These are phyloP conservation scores for Coranthus polyacanthus DNA, from an alignment of 2,797 vertebrate genomes.

Conservation along the genomic window DNA sequence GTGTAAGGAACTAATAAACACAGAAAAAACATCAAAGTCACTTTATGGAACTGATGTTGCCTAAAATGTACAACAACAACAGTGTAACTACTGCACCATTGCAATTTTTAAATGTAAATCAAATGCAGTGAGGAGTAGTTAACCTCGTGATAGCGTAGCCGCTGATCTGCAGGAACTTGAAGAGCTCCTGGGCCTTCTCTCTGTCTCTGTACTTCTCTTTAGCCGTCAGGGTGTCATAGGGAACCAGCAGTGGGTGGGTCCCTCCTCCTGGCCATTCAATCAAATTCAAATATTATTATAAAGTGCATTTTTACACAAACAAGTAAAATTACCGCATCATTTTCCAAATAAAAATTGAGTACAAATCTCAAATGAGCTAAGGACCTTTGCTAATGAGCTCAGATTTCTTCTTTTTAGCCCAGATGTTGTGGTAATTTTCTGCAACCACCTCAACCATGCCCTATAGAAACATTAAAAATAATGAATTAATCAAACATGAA, in stretches of 20 bases:
- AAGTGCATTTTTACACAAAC: slow-evolving; percentile 4
- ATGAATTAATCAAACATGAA: background rate
- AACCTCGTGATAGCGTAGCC: slow-evolving; percentile 93
- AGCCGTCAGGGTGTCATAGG: slow-evolving; percentile 97
- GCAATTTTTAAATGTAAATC: background rate
- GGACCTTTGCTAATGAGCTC: slow-evolving; percentile 92
- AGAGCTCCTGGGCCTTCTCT: slow-evolving; percentile 97
- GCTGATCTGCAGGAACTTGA: slow-evolving; percentile 95
- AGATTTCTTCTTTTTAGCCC: slow-evolving; percentile 98
- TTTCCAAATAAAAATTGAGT: too few relatives aligned
- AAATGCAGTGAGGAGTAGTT: background rate
- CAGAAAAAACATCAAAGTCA: too few relatives aligned
- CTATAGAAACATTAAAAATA: slow-evolving; percentile 70
- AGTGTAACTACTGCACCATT: too few relatives aligned
- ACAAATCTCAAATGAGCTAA: too few relatives aligned
- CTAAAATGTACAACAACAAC: too few relatives aligned
- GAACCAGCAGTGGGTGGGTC: slow-evolving; percentile 93
- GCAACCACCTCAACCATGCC: slow-evolving; percentile 97
- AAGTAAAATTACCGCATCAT: background rate
- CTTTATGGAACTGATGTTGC: too few relatives aligned
- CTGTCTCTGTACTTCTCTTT: slow-evolving; percentile 97
- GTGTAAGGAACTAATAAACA: too few relatives aligned
- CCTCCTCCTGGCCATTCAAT: slow-evolving; percentile 88
- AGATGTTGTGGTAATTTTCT: slow-evolving; percentile 99
- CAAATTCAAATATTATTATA: slow-evolving; percentile 11